phyloP scores from a whole-genome alignment of 2,888 invertebrate species.

The Drosophila subsilvestris region DNA sequence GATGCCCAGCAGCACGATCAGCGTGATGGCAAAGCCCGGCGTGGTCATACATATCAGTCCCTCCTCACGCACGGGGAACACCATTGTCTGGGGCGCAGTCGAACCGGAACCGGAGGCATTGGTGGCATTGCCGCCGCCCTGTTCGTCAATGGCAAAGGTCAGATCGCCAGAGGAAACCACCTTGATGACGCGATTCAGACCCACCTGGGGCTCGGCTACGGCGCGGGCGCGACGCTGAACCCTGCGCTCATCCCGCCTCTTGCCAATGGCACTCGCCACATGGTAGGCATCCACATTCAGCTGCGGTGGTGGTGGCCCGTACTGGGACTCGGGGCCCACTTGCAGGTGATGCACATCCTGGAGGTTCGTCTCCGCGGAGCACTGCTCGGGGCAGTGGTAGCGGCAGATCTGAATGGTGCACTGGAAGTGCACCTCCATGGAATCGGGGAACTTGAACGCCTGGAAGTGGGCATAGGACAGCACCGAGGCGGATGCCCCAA shows the following conservation, averaged over 20 bases:
- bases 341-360: slow-evolving; percentile 86
- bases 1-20: slow-evolving; percentile 92
- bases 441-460: slow-evolving; percentile 97
- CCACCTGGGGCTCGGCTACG: slow-evolving; percentile 89
- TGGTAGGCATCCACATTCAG: slow-evolving; percentile 87
- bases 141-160: slow-evolving; percentile 92
- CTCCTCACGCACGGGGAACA: slow-evolving; percentile 89
- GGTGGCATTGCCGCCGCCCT: slow-evolving; percentile 86
- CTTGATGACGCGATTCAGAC: slow-evolving; percentile 93
- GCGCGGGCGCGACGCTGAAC: slow-evolving; percentile 87
- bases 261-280: slow-evolving; percentile 87
- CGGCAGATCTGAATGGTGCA: slow-evolving; percentile 97
- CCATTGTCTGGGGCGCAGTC: slow-evolving; percentile 87
- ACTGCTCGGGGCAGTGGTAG: slow-evolving; percentile 96
- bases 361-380: slow-evolving; percentile 89
- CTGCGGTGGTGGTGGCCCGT: slow-evolving; percentile 89
- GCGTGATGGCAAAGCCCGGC: slow-evolving; percentile 94
- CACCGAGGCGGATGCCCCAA: slow-evolving; percentile 96
- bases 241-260: slow-evolving; percentile 89
- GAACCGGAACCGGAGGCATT: slow-evolving; percentile 84
- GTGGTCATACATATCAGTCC: slow-evolving; percentile 96
- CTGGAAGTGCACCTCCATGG: slow-evolving; percentile 98
- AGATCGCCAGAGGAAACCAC: slow-evolving; percentile 96
- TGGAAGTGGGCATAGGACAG: slow-evolving; percentile 97
- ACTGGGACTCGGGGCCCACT: slow-evolving; percentile 86